Conservation (phyloP, 1,140 invertebrate species). For the Drosophila pseudoananassae region DNA sequence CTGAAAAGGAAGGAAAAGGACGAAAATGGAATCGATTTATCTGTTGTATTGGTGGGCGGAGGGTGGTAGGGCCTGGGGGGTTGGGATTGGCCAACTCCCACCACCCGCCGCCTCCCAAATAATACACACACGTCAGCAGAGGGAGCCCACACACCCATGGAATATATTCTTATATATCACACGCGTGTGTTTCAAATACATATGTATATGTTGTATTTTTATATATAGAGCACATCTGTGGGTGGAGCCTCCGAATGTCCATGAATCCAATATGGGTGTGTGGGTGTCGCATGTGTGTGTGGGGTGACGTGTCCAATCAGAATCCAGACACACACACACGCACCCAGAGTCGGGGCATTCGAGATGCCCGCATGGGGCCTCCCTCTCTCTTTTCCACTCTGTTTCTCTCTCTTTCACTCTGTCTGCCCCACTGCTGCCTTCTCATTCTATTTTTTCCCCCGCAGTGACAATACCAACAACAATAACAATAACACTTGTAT, state of each 20-base stretch:
- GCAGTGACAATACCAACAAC: conserved; percentile 35
- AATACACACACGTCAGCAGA: conserved; percentile 31
- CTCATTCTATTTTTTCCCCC: conserved; percentile 1
- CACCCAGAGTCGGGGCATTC: conserved; percentile 33
- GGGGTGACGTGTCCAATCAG: conserved; percentile 75
- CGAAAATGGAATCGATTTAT: conserved; percentile 75
- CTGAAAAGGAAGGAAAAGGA: conserved; percentile 12
- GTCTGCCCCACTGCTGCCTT: background rate
- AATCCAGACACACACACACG: conserved; percentile 52
- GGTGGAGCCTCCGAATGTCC: conserved; percentile 76
- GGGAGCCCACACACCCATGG: conserved; percentile 12
- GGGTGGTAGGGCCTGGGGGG: background rate
- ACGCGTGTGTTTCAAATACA: conserved; percentile 39
- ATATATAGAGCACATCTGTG: conserved; percentile 28
- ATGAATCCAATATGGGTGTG: conserved; percentile 44
- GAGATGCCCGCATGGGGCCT: conserved; percentile 26
- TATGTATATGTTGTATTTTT: background rate
- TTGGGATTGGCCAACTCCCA: background rate
- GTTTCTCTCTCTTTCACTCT: background rate
- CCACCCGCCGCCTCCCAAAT: conserved; percentile 18
- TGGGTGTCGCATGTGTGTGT: conserved; percentile 36
- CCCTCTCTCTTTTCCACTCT: background rate
- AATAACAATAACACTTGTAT: background rate
- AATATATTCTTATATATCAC: conserved; percentile 46
- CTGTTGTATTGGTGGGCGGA: conserved; percentile 64